Conservation (phyloP, 2,888 invertebrate species). For the Sesamia inferens region DNA sequence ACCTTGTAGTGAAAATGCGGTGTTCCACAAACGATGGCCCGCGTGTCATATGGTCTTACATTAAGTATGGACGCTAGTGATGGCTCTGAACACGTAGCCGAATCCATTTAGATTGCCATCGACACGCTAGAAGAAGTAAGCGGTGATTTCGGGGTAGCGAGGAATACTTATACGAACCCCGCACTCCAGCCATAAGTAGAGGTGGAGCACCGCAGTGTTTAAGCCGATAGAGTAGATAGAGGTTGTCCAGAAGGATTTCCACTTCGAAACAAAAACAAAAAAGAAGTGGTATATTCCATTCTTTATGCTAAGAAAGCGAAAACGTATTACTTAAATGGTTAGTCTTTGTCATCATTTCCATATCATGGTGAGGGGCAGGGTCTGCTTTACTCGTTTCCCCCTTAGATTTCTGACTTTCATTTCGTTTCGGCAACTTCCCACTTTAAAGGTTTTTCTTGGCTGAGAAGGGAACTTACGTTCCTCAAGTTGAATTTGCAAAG, state of each 20-base stretch:
- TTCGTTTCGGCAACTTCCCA: not conserved
- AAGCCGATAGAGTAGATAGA: too few relatives aligned
- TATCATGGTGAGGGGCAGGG: not conserved
- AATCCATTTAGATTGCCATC: not conserved
- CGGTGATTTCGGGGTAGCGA: too few relatives aligned
- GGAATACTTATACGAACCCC: too few relatives aligned
- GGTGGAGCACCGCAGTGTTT: too few relatives aligned
- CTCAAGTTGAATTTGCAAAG: not conserved
- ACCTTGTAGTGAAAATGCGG: not conserved
- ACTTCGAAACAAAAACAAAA: too few relatives aligned
- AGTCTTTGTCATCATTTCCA: not conserved
- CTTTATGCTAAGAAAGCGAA: not conserved
- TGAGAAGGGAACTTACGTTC: not conserved
- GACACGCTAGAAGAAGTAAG: not conserved
- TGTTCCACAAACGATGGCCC: not conserved
- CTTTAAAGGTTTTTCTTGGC: not conserved
- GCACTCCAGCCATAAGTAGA: too few relatives aligned
- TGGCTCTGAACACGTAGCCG: not conserved
- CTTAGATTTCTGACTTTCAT: not conserved
- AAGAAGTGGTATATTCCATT: not conserved
- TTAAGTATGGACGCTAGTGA: not conserved
- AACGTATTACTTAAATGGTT: not conserved
- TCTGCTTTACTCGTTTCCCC: not conserved
- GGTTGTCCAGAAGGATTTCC: too few relatives aligned
- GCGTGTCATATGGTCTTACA: not conserved